Conservation (phyloP, 2,113 vertebrate genomes). For the Isichthys henryi region DNA sequence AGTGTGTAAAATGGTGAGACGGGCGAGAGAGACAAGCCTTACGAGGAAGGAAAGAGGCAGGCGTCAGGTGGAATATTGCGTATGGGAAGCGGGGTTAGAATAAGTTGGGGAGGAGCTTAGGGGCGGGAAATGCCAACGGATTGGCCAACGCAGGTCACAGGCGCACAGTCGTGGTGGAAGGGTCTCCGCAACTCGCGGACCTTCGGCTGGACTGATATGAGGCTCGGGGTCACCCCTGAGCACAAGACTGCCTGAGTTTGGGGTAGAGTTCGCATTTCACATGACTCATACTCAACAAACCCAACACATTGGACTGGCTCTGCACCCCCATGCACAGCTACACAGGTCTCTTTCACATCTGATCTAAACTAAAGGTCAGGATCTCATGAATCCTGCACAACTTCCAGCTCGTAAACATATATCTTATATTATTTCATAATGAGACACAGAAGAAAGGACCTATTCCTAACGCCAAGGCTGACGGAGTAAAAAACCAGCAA, state of each 20-base stretch:
- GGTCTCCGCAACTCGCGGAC: background rate
- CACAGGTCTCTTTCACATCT: background rate
- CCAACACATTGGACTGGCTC: background rate
- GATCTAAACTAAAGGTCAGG: background rate
- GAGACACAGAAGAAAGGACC: slow-evolving; percentile 22
- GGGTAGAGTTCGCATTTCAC: background rate
- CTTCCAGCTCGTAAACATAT: background rate
- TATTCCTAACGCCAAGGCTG: slow-evolving; percentile 25
- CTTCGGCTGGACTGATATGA: background rate
- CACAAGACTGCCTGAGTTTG: background rate
- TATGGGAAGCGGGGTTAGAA: background rate
- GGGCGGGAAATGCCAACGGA: background rate
- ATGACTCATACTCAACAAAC: background rate
- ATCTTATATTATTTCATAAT: slow-evolving; percentile 9
- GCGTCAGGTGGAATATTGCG: background rate
- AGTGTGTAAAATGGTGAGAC: background rate
- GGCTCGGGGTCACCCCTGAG: background rate
- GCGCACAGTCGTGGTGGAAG: background rate
- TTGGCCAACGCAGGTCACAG: background rate
- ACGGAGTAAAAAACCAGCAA: slow-evolving; percentile 20
- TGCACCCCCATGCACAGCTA: background rate
- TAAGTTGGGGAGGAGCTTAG: background rate
- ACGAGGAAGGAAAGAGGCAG: background rate
- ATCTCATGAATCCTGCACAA: background rate
- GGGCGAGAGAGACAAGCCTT: background rate